Conservation (phyloP, 2,797 vertebrate species). For the Mareca strepera region DNA sequence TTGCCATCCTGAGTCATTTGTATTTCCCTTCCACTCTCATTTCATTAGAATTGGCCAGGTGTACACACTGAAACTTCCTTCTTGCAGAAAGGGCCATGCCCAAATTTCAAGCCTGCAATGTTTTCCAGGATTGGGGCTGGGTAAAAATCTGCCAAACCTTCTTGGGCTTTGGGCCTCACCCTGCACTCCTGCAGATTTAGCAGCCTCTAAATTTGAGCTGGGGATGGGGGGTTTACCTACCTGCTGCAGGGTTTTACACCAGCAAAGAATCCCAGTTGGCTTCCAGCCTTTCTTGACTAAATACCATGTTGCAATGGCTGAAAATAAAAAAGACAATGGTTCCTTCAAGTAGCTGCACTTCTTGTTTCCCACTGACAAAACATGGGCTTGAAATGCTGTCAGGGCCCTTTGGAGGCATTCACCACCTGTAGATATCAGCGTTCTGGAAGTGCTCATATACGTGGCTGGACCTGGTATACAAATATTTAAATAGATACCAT, state of each 20-base stretch:
- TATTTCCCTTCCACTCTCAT: constrained; percentile 22
- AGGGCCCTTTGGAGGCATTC: neutral
- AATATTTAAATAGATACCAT: constrained; percentile 49
- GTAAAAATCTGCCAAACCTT: neutral
- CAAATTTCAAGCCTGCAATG: neutral
- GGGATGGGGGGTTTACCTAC: neutral
- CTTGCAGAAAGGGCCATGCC: neutral
- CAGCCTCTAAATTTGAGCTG: neutral
- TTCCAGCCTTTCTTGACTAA: neutral
- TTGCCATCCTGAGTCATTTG: constrained; percentile 60
- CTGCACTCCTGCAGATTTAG: neutral
- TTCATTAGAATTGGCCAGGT: neutral
- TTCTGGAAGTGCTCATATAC: neutral
- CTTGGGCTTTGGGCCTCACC: neutral
- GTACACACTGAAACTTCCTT: constrained; percentile 25
- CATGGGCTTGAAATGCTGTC: neutral
- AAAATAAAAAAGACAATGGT: neutral
- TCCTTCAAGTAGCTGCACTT: neutral
- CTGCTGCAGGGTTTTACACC: neutral
- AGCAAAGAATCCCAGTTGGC: neutral
- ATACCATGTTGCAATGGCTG: fast-evolving
- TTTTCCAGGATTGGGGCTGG: neutral
- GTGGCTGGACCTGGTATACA: neutral
- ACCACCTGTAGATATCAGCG: neutral
- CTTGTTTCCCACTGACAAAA: neutral